A percentile compares a stretch with the other conserved stretches of the same genome.
These are phyloP conservation scores for Dolichomitus sp. DNA, from an alignment of 2,888 invertebrate genomes.

Conservation along the genomic window DNA sequence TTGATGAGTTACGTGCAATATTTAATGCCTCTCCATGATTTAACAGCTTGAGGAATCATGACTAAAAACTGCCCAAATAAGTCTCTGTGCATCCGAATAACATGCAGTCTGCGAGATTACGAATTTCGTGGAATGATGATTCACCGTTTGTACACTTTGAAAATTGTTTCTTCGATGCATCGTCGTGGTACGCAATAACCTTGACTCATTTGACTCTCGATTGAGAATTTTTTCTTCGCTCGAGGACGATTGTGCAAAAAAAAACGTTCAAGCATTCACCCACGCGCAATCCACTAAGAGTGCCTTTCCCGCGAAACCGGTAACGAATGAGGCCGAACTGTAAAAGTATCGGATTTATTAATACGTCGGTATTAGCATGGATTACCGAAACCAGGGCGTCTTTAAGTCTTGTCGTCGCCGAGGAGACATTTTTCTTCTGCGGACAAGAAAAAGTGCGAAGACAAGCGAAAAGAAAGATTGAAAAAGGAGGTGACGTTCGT, in stretches of 20 bases:
- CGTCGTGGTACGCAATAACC: constrained; percentile 16
- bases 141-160: constrained; percentile 35
- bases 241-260: constrained; percentile 62
- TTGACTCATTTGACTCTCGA: constrained; percentile 32
- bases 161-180: constrained; percentile 34
- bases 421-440: constrained; percentile 34
- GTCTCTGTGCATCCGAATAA: neutral
- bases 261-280: constrained; percentile 25
- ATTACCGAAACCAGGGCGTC: constrained; percentile 28
- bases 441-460: neutral
- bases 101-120: neutral
- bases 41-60: no score
- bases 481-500: neutral
- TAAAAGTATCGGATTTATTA: constrained; percentile 47
- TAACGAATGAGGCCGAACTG: constrained; percentile 40
- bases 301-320: constrained; percentile 31
- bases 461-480: constrained; percentile 18
- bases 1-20: neutral
- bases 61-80: constrained; percentile 17
- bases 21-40: neutral
- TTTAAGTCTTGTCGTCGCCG: constrained; percentile 27
- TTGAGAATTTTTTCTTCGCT: constrained; percentile 43
- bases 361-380: constrained; percentile 52
- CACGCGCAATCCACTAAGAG: constrained; percentile 13
- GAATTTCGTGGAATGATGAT: constrained; percentile 53